phyloP scores from a whole-genome alignment of 2,113 vertebrate genomes.

The Bothrops jararaca region DNA sequence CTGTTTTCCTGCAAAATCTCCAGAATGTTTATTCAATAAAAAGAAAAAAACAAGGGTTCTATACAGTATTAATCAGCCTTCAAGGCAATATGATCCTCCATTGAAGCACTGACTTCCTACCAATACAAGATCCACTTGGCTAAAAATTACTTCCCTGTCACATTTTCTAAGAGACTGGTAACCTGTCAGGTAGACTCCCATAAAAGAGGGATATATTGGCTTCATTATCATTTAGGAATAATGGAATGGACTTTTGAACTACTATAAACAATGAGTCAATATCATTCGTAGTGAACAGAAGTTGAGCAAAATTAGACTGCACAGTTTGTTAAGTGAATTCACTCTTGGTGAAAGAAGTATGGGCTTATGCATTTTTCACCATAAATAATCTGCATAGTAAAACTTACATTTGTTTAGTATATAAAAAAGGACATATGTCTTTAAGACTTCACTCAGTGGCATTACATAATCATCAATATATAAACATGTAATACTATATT shows the following conservation, averaged over 20 bases:
- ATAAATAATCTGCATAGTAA: not conserved
- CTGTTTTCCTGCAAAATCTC: not conserved
- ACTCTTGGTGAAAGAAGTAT: not conserved
- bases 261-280: not conserved
- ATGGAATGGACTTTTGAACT: not conserved
- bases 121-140: no score
- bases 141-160: not conserved
- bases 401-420: not conserved
- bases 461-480: not conserved
- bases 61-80: not conserved
- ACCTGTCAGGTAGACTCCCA: not conserved
- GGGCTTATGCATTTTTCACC: not conserved
- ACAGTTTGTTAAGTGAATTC: not conserved
- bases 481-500: rapidly evolving
- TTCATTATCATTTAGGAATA: not conserved
- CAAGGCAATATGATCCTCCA: not conserved
- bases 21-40: not conserved
- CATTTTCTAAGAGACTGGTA: not conserved
- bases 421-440: not conserved
- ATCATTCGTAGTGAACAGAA: not conserved
- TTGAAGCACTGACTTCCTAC: not conserved
- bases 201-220: not conserved
- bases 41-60: not conserved
- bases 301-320: not conserved
- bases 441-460: not conserved